Evolutionary conservation across 2,888 invertebrate genomes (phyloP).

Genomic region (Bombylius major): DNA sequence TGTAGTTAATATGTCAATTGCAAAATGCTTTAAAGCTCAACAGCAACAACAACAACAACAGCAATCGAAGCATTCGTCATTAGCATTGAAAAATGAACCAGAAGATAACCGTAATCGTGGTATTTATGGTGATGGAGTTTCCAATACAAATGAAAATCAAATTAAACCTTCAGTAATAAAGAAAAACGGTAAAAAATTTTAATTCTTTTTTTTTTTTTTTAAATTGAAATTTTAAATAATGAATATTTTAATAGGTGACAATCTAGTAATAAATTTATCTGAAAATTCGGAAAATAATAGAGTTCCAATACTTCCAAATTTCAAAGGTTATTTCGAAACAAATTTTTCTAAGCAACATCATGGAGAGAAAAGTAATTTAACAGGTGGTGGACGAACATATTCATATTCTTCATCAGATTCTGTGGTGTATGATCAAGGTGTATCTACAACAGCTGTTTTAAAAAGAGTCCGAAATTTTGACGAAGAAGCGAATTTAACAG

Average conservation of each 20-base stretch:
- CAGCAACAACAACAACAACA: background rate
- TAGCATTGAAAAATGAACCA: background rate
- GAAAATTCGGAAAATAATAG: slow-evolving; percentile 12
- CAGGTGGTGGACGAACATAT: background rate
- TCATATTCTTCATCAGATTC: background rate
- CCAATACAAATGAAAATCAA: background rate
- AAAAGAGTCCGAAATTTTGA: slow-evolving; percentile 1
- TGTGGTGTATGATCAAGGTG: background rate
- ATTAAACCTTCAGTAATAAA: slow-evolving; percentile 13
- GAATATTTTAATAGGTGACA: background rate
- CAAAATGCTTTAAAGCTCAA: slow-evolving; percentile 24
- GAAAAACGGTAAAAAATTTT: background rate
- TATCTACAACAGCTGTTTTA: background rate
- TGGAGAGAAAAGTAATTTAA: no score
- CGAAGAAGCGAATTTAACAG: background rate
- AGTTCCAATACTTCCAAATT: slow-evolving; percentile 19
- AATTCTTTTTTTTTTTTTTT: background rate
- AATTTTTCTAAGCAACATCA: no score
- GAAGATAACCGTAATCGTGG: background rate
- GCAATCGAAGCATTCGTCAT: no score
- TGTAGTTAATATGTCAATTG: slow-evolving; percentile 31
- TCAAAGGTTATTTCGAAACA: slow-evolving; percentile 17
- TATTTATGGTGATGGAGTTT: background rate
- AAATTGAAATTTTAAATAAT: no score
- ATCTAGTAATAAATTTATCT: background rate